Base-by-base conservation (phyloP, 1,140 invertebrate genomes). In the Proctacanthus coquilletti region DNA sequence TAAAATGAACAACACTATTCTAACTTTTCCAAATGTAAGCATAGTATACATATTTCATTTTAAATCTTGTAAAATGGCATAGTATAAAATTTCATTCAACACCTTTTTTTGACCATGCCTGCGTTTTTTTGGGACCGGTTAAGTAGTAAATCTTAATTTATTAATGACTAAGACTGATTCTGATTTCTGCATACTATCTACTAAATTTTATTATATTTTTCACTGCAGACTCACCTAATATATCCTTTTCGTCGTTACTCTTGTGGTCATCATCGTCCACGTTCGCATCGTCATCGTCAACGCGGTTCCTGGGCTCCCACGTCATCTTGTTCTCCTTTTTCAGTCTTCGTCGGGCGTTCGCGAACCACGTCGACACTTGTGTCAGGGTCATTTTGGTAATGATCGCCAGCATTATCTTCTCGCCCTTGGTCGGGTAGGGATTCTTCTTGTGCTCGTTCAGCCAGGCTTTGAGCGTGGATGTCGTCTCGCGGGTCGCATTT, bases 271-370 rank as follows among this genome's bases (percentile, higher is more conserved):
- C 78, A 38, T 82, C 79, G 42, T 85, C 81, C 36, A 84, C 80
- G 51, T 85, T 85, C 52, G 84, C 84, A 52, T 86, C 82, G 53
- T 96, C 80, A 66, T 95, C 74, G 66, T 83, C 80, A 5, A 85
- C 82, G 46, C 82, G 82, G 69, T 79, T 96, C 56, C 76, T 77
- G 47, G 70, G 95, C 63, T 95, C 93, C 95, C 69, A 97, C 21
- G 92, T 96, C 91, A 96, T 96, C 65, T 98, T 98, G 66, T 98
- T 98, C 64, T 98, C 94, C 60, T 98, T 98, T 70, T 98, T 98
- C 43, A 95, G 72, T 44, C 91, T 74, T 58, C 91, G 70, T 44
- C 91, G 71, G 9, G 94, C 94, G 61, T 98, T 98, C 20, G 94
- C 94, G 57, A 98, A 98, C 94, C 94, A 98, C 52, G 94, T 98